Base-by-base conservation (phyloP, 1,140 invertebrate genomes). In the Coptotermes formosanus region DNA sequence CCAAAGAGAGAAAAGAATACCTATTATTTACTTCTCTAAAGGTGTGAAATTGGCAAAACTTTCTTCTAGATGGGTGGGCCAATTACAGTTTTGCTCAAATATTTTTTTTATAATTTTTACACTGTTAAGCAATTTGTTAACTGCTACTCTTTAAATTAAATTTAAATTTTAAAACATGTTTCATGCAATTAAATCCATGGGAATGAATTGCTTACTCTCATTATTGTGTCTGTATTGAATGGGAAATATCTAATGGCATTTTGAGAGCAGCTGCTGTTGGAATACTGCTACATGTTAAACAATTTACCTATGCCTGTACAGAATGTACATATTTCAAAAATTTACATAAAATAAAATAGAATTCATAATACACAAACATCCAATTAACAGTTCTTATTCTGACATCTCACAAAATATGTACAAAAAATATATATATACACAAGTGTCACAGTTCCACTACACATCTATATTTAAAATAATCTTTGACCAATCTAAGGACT, bases 171-270 rank as follows among this genome's bases (percentile, higher is more conserved):
- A 64, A 64, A 64, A 64, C 19, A 64, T 19, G 19, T 0, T 64
- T 64, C 21, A 64, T 64, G 21, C 59, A 64, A 64, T 64, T 6
- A 64, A 64, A 64, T 64, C 25, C 25, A 64, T 64, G 59, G 59
- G 59, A 23, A 19, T 23, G 11, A 8, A 21, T 64, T 19, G 7
- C 59, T 64, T 64, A 64, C 9, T 64, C 59, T 64, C n/a, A 75
- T 75, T 75, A 75, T 75, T 75, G 64, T 75, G 64, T 75, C 64
- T 75, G 64, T 75, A 75, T 11, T 75, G 64, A n/a, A 75, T 75
- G 64, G 64, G 64, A 75, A 75, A 25, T 30, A 75, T 75, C 30
- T 75, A 75, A 75, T 75, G 64, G 64, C 64, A 75, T 75, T 75
- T 30, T 75, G 64, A 75, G 30, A 75, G 64, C 64, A 75, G 64